These are phyloP conservation scores for Macrotrachela quadricornifera DNA, from an alignment of 1,140 invertebrate species.

Conservation along the genomic window DNA sequence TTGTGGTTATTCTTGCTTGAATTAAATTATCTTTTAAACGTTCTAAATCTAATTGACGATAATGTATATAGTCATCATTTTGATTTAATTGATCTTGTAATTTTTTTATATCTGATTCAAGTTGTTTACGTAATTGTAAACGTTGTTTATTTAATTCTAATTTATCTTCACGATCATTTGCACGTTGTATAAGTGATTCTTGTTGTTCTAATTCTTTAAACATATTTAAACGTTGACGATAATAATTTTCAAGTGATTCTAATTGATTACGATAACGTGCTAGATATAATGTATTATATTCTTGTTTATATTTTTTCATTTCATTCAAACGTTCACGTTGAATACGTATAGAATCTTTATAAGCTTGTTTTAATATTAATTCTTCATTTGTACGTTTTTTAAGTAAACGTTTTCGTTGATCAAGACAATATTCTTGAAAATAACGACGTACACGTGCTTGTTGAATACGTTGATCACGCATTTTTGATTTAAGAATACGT, in stretches of 20 bases:
- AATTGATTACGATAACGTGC: conserved; percentile 20
- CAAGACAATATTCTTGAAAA: conserved; percentile 26
- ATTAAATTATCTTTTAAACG: conserved; percentile 14
- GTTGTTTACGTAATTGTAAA: conserved; percentile 23
- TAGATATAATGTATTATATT: conserved; percentile 18
- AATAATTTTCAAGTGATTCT: conserved; percentile 26
- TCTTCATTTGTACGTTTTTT: conserved; percentile 26
- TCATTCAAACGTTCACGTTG: conserved; percentile 27
- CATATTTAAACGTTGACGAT: conserved; percentile 3
- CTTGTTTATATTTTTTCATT: conserved; percentile 24
- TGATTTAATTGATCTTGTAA: conserved; percentile 24
- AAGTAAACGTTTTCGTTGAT: conserved; percentile 23
- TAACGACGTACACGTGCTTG: conserved; percentile 22
- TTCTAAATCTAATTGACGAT: conserved; percentile 25
- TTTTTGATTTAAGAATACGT: conserved; percentile 13
- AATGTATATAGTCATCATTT: conserved; percentile 26
- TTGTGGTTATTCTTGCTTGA: too few relatives aligned
- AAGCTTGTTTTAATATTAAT: conserved; percentile 26
- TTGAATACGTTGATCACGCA: conserved; percentile 23
- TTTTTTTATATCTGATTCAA: conserved; percentile 24
- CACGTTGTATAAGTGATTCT: background rate
- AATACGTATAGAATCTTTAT: conserved; percentile 25
- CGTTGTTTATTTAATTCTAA: conserved; percentile 24
- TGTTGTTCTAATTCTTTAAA: conserved; percentile 3
- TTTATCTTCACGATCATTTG: conserved; percentile 1